phyloP scores from a whole-genome alignment of 2,888 invertebrate genomes.

The Creontiades dilutus region DNA sequence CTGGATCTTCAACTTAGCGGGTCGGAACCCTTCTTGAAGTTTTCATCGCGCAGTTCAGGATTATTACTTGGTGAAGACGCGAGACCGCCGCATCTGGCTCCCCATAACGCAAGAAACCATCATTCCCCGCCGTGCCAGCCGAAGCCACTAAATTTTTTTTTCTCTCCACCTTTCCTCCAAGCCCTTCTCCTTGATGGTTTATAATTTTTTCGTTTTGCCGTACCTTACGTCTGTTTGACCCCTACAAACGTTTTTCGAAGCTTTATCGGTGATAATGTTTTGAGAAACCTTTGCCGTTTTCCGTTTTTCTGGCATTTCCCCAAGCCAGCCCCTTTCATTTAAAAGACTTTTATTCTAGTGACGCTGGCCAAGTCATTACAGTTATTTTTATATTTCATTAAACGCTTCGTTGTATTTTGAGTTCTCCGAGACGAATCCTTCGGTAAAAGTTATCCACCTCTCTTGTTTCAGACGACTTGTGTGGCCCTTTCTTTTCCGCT shows the following conservation, averaged over 20 bases:
- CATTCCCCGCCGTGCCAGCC: constrained; percentile 14
- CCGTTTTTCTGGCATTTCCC: constrained; percentile 61
- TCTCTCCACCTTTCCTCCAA: constrained; percentile 38
- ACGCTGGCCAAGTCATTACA: constrained; percentile 66
- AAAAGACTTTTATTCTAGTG: constrained; percentile 58
- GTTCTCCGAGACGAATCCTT: constrained; percentile 54
- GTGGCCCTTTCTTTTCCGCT: constrained; percentile 50
- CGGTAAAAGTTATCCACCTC: constrained; percentile 27
- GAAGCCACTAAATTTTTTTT: constrained; percentile 64
- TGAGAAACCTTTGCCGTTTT: constrained; percentile 33
- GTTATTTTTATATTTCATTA: constrained; percentile 69
- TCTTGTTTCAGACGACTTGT: constrained; percentile 33
- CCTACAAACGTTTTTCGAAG: constrained; percentile 38
- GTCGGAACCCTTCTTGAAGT: constrained; percentile 34
- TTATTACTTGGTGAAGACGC: constrained; percentile 28
- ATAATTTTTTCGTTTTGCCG: constrained; percentile 33
- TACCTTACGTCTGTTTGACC: constrained; percentile 43
- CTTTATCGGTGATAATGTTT: constrained; percentile 63
- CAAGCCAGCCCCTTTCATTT: constrained; percentile 62
- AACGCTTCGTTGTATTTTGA: constrained; percentile 65
- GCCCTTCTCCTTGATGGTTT: constrained; percentile 22
- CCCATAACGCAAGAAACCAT: constrained; percentile 55
- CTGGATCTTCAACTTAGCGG: not conserved
- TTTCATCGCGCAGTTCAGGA: constrained; percentile 11
- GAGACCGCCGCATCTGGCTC: constrained; percentile 46